Conservation (phyloP, 1,140 invertebrate genomes). For the Melanaphis sacchari region DNA sequence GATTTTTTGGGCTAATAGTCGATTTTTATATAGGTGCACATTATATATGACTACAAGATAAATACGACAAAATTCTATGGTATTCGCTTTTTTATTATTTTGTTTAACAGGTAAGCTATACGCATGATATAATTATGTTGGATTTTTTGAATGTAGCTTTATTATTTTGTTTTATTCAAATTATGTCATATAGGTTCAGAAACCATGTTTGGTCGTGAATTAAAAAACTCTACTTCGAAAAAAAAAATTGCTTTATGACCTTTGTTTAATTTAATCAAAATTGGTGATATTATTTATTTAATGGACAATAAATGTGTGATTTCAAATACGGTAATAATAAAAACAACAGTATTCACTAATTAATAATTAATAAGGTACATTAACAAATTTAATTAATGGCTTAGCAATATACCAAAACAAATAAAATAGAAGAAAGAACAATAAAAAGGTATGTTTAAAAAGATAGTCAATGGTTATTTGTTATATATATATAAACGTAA, state of each 20-base stretch:
- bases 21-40: background rate
- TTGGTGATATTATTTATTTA: too few relatives aligned
- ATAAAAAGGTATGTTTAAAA: too few relatives aligned
- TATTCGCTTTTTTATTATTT: background rate
- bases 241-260: background rate
- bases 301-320: too few relatives aligned
- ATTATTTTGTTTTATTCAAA: background rate
- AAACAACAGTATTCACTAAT: too few relatives aligned
- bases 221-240: background rate
- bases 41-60: background rate
- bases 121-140: background rate
- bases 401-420: too few relatives aligned
- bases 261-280: background rate
- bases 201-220: background rate
- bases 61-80: background rate
- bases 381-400: too few relatives aligned
- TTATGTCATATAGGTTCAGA: background rate
- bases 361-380: too few relatives aligned
- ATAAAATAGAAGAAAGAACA: too few relatives aligned
- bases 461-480: too few relatives aligned
- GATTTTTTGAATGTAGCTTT: background rate
- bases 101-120: background rate
- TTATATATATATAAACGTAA: too few relatives aligned
- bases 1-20: background rate
- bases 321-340: too few relatives aligned